phyloP scores from a whole-genome alignment of 2,113 vertebrate species.

The Nesoenas mayeri region DNA sequence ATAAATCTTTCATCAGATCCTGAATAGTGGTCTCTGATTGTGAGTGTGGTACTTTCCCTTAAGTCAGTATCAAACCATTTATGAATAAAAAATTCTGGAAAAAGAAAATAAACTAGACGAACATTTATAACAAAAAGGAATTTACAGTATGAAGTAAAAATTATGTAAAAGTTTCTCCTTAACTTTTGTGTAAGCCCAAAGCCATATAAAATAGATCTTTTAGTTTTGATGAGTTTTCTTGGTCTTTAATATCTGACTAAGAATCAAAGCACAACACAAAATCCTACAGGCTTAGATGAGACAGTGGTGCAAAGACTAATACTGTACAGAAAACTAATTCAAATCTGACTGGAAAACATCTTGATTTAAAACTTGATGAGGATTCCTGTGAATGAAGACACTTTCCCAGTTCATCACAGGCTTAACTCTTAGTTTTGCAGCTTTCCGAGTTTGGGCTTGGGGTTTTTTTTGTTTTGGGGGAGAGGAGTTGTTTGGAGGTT shows the following conservation, averaged over 20 bases:
- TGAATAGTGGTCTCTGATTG: background rate
- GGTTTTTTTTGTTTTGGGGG: background rate
- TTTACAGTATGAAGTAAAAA: background rate
- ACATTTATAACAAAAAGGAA: background rate
- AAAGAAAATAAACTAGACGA: background rate
- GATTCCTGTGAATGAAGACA: background rate
- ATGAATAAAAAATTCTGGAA: background rate
- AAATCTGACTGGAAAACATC: background rate
- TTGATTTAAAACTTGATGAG: background rate
- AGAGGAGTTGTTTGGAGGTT: fast-evolving
- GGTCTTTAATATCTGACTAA: background rate
- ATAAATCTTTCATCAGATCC: background rate
- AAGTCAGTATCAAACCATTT: background rate
- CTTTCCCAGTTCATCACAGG: background rate
- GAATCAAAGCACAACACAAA: background rate
- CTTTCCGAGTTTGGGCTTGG: background rate
- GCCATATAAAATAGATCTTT: background rate
- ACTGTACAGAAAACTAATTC: background rate
- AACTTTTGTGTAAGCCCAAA: background rate
- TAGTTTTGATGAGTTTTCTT: background rate
- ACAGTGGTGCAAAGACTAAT: background rate
- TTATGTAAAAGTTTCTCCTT: background rate
- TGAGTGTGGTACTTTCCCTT: background rate
- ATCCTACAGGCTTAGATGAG: background rate
- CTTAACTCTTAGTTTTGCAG: background rate